Base-by-base conservation (phyloP, 1,140 invertebrate genomes). In the Pantala flavescens region DNA sequence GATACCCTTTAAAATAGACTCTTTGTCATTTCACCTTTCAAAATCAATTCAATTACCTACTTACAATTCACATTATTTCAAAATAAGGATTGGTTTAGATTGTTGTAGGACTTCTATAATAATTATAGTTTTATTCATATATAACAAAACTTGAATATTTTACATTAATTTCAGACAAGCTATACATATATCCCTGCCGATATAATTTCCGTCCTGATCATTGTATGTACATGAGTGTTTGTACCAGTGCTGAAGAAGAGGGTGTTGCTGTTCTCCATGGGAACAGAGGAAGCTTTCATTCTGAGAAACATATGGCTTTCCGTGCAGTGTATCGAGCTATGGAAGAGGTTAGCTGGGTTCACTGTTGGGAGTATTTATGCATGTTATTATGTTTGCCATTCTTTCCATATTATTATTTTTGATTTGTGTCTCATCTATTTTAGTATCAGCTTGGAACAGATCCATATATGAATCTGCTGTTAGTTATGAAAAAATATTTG, bases 181-280 rank as follows among this genome's bases (percentile, higher is more conserved):
- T 98, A 19, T 90, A 90, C 77, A 84, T 95, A 43, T 90, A 94
- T 81, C 87, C 90, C 0, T 98, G 96, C 81, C 86, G 92, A 73
- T 96, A 92, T 83, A 98, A 98, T 83, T 98, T 94, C 81, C 87
- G 95, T 73, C 90, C 95, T 12, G 95, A 98, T 84, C 95, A 98
- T 81, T 98, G 95, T 81, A 95, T 96, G 91, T 98, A 98, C 78
- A 91, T 89, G 81, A 93, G 90, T 80, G 90, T 93, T 7, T 98
- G 96, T 80, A 85, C 86, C 70, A 85, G 86, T 74, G 94, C 93
- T 9, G 89, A 92, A 76, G 83, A 86, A 73, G 78, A 88, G n/a
- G 95, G 95, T 7, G 89, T 94, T 16, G 84, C 88, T 75, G 87
- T 97, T 2, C 79, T 98, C n/a, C 96, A 98, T 83, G 96, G 95